Evolutionary conservation across 2,797 vertebrate species (phyloP).

Genomic region (Lepus townsendii): DNA sequence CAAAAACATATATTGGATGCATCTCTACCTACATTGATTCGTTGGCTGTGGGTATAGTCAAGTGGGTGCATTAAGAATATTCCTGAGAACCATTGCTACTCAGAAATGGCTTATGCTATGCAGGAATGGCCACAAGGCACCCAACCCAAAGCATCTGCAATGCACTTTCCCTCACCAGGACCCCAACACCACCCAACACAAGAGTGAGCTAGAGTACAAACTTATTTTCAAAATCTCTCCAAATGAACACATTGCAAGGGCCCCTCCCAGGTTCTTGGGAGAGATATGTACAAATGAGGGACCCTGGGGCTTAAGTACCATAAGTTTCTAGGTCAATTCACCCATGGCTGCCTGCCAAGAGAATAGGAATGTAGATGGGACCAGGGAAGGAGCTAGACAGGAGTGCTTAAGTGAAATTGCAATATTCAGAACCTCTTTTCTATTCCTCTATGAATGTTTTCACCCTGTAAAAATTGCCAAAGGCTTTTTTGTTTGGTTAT

Average conservation of each 20-base stretch:
- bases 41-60: background rate
- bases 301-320: background rate
- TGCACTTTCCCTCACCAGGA: background rate
- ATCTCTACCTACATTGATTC: background rate
- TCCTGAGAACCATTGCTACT: background rate
- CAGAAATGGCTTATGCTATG: background rate
- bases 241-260: background rate
- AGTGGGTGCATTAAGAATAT: background rate
- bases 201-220: background rate
- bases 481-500: slow-evolving; percentile 61
- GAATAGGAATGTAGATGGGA: background rate
- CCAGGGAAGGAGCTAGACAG: background rate
- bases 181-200: background rate
- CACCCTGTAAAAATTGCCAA: slow-evolving; percentile 54
- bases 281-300: background rate
- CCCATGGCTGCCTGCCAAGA: background rate
- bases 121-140: background rate
- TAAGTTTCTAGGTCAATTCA: background rate
- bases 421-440: background rate
- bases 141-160: background rate
- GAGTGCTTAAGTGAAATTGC: background rate
- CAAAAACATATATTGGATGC: background rate
- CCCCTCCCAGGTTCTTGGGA: background rate
- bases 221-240: background rate
- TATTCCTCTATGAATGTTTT: slow-evolving; percentile 24